These are phyloP conservation scores for Lepidonotus clava DNA, from an alignment of 2,888 invertebrate species.

Conservation along the genomic window DNA sequence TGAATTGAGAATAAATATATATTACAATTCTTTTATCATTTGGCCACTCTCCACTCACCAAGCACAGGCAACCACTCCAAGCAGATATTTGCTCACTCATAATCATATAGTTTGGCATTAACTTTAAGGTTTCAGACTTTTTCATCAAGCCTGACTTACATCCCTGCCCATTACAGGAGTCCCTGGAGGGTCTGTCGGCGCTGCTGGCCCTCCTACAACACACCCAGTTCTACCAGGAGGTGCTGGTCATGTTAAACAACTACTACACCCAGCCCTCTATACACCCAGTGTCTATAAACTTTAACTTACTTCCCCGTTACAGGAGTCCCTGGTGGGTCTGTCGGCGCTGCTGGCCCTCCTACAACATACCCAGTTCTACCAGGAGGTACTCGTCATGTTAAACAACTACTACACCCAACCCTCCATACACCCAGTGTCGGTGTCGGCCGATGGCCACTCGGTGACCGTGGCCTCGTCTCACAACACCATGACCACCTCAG, in stretches of 20 bases:
- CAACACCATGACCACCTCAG: constrained; percentile 69
- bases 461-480: constrained; percentile 64
- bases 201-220: constrained; percentile 76
- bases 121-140: too few species aligned
- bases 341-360: constrained; percentile 75
- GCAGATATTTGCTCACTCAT: too few species aligned
- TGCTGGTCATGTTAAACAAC: constrained; percentile 72
- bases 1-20: too few species aligned
- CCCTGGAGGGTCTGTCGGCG: constrained; percentile 76
- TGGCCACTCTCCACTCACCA: too few species aligned
- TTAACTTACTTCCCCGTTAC: too few species aligned
- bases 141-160: too few species aligned
- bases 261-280: constrained; percentile 75
- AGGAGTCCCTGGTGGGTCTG: constrained; percentile 76
- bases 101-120: too few species aligned
- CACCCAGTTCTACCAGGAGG: constrained; percentile 76
- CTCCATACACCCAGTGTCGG: constrained; percentile 71
- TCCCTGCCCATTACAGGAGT: too few species aligned
- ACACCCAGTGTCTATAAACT: constrained; percentile 70
- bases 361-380: constrained; percentile 77
- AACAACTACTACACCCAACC: constrained; percentile 74
- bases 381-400: constrained; percentile 71
- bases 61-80: too few species aligned
- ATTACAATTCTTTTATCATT: too few species aligned
- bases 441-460: constrained; percentile 28